Evolutionary conservation across 1,140 invertebrate genomes (phyloP).

Genomic region (Neodiprion pinetum): DNA sequence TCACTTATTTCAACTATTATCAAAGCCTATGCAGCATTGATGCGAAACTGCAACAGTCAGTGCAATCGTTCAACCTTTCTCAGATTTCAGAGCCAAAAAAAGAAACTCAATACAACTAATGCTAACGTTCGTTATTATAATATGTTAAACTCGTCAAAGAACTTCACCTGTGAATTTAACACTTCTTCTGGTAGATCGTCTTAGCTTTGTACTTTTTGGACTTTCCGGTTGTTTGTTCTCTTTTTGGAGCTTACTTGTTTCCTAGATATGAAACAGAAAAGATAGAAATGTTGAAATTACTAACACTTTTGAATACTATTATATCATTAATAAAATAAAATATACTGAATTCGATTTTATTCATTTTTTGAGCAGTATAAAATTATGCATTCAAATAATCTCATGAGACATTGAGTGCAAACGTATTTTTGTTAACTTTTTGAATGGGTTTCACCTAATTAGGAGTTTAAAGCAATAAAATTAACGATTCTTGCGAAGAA

Average conservation of each 20-base stretch:
- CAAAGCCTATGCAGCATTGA: no score
- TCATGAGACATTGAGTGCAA: constrained; percentile 18
- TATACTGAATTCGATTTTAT: constrained; percentile 9
- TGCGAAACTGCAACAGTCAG: no score
- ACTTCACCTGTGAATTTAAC: constrained; percentile 35
- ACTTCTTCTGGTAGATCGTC: constrained; percentile 35
- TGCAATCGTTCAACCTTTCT: background rate
- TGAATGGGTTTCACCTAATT: no score
- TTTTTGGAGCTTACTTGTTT: constrained; percentile 27
- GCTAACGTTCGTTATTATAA: background rate
- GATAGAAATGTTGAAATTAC: background rate
- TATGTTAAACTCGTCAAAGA: background rate
- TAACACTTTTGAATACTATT: constrained; percentile 8
- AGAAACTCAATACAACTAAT: background rate
- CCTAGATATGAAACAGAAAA: constrained; percentile 23
- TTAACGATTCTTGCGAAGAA: no score
- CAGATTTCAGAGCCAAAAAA: background rate
- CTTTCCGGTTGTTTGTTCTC: constrained; percentile 12
- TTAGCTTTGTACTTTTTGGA: constrained; percentile 8
- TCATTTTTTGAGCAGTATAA: background rate
- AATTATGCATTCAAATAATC: background rate
- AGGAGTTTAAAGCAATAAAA: no score
- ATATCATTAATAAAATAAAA: constrained; percentile 13
- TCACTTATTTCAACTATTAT: no score
- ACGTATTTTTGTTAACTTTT: background rate